Evolutionary conservation across 2,113 vertebrate species (phyloP), one percentile per base, ranked within the genome.

Genomic region (Emydura subglobosa): DNA sequence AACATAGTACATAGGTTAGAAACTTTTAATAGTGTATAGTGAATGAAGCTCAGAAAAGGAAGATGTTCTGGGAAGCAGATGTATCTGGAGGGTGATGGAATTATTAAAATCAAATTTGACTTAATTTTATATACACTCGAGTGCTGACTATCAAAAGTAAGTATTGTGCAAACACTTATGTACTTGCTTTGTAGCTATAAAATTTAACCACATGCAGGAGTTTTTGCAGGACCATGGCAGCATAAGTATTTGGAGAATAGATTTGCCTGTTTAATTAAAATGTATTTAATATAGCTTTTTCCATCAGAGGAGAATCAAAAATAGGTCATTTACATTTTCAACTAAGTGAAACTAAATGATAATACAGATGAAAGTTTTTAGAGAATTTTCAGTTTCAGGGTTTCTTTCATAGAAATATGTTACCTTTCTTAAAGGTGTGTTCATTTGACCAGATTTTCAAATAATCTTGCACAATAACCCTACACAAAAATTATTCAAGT

Each of bases 401-500:
- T 12, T 51, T 79, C 82, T 85, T 68, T 44, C 10, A 53, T 7
- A 78, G 16, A 55, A 68, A 79, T 42, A 61, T 61, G 27, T 61
- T 61, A 31, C 12, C 27, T 61, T 61, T 61, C 42, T 4, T 57
- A 79, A 80, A 10, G 72, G 5, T 83, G 65, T 68, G 13, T 11
- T 39, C 80, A 21, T 51, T 49, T 93, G 78, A 5, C 39, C 79
- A 34, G 47, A 53, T 82, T 57, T 47, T 81, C n/a, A 1, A 25
- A 19, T 47, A 85, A 85, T 68, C 8, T 81, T 57, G 29, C 16
- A 83, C 92, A 92, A 44, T 74, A 84, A 86, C 39, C 42, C 9
- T 87, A 47, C 7, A 72, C 49, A 65, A 80, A 80, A 79, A 16
- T 3, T 17, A 65, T 53, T 79, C 50, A 59, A 29, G 3, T 25